Evolutionary conservation across 2,113 vertebrate genomes (phyloP), one percentile per base, ranked within the genome.

Genomic region (Plestiodon gilberti): DNA sequence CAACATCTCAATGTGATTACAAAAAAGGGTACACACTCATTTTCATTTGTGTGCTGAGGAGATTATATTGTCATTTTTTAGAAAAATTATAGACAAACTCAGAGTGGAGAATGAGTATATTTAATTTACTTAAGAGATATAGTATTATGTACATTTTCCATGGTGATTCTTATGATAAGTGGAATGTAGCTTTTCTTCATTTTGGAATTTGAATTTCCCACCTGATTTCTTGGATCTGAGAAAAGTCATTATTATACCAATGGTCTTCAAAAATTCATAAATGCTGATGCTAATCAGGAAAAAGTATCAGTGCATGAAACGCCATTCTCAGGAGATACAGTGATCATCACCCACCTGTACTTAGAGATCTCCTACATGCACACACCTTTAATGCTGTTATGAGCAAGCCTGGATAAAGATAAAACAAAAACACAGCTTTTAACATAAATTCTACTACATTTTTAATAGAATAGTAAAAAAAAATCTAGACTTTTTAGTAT

Each of bases 261-360:
- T 48, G 43, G 43, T 48, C 43, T 92, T 88, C 84, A 78, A n/a
- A 86, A 92, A 86, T 62, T 92, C 75, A 85, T 84, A 89, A n/a
- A 84, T 70, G 87, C 82, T 55, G 14, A 91, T 85, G 65, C 7
- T 87, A 88, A 82, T 87, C 20, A 90, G 23, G 40, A 92, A 93
- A 90, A 90, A 8, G 20, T 90, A 87, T 89, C 83, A 88, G 64
- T 84, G 84, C 10, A 1, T 89, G 87, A 91, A 94, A 91, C 85
- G 90, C 86, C 28, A 35, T 83, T 88, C 87, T 38, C 5, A 9
- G 79, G 89, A 92, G 87, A 90, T 57, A 82, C 89, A 91, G 87
- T 82, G 84, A 48, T 78, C 88, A 48, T 78, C 88, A 80, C 85
- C 76, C 71, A 4, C 43, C n/a, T 81, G 6, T 59, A 85, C 74